Percentiles rank a stretch among this genome's conserved stretches.
Evolutionary conservation across 2,797 vertebrate genomes (phyloP).

Genomic region (Diplodus puntazzo): DNA sequence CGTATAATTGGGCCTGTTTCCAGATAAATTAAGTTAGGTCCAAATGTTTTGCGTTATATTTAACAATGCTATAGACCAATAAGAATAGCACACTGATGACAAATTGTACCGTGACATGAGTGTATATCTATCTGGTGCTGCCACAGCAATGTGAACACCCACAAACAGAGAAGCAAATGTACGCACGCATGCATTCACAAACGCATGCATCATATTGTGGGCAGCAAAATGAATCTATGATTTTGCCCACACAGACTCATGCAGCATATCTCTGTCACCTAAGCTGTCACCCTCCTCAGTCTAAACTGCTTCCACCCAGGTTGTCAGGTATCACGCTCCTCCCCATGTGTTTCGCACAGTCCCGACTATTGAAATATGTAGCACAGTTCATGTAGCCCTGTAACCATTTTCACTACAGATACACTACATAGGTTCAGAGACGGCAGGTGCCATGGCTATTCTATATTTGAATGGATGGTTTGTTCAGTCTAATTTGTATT

Average conservation of each 20-base stretch:
- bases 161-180: constrained; percentile 23
- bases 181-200: constrained; percentile 2
- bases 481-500: constrained; percentile 49
- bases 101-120: constrained; percentile 12
- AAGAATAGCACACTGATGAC: constrained; percentile 12
- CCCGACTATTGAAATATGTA: constrained; percentile 7
- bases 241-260: constrained; percentile 7
- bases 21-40: constrained; percentile 18
- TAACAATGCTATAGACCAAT: neutral
- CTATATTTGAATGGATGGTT: constrained; percentile 34
- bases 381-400: constrained; percentile 3
- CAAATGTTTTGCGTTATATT: constrained; percentile 7
- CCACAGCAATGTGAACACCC: constrained; percentile 7
- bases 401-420: neutral
- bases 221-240: constrained; percentile 15
- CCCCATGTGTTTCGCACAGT: constrained; percentile 14
- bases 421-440: constrained; percentile 16
- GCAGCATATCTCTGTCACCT: neutral
- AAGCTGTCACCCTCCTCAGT: constrained; percentile 21
- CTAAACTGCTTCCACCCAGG: neutral
- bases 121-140: neutral
- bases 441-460: constrained; percentile 10
- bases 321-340: constrained; percentile 30
- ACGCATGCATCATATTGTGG: constrained; percentile 21
- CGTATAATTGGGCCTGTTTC: constrained; percentile 34